Evolutionary conservation across 2,113 vertebrate species (phyloP).

Genomic region (Pitta sordida): DNA sequence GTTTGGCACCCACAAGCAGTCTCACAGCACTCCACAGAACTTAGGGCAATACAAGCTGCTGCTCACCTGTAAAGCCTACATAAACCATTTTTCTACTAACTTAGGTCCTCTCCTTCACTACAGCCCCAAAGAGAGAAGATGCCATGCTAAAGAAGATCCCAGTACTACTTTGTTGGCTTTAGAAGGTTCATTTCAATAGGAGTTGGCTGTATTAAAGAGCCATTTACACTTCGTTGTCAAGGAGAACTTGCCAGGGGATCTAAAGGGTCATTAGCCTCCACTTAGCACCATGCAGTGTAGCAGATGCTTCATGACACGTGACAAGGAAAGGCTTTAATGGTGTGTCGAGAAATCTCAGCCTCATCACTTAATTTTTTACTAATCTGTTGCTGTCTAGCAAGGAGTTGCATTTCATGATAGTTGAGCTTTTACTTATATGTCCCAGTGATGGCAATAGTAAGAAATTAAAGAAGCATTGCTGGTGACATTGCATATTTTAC

Average conservation of each 20-base stretch:
- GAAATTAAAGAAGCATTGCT: not conserved
- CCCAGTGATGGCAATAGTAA: not conserved
- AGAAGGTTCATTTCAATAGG: conserved; percentile 11
- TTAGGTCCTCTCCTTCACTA: not conserved
- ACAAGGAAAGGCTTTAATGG: conserved; percentile 12
- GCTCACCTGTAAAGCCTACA: not conserved
- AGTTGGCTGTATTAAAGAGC: conserved; percentile 33
- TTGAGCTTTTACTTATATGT: not conserved
- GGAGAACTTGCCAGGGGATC: conserved; percentile 23
- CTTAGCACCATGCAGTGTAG: conserved; percentile 3
- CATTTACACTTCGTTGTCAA: conserved; percentile 38
- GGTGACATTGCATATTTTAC: not conserved
- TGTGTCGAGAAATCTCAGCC: not conserved
- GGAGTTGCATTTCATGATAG: not conserved
- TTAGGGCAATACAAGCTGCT: not conserved
- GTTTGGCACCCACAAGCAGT: not conserved
- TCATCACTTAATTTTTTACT: not conserved
- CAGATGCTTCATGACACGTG: conserved; percentile 39
- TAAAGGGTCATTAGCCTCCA: conserved; percentile 42
- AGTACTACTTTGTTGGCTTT: not conserved
- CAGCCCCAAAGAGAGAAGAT: not conserved
- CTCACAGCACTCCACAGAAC: not conserved
- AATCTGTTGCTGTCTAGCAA: not conserved
- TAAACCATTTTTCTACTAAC: not conserved
- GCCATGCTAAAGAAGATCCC: not conserved